phyloP scores from a whole-genome alignment of 2,797 vertebrate genomes.

The Prionace glauca region DNA sequence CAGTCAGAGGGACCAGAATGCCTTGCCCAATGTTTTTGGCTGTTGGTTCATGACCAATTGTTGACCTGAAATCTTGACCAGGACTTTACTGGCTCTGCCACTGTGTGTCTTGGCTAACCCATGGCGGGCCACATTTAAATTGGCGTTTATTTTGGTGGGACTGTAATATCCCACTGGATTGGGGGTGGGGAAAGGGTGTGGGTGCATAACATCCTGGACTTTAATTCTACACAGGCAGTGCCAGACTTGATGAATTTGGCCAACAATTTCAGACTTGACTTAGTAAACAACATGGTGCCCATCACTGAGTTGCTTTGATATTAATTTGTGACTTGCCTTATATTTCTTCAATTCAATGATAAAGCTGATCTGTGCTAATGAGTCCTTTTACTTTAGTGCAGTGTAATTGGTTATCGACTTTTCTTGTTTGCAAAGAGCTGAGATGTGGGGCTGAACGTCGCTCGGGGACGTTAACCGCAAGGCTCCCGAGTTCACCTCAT shows the following conservation, averaged over 20 bases:
- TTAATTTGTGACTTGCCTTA: not conserved
- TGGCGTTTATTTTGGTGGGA: no score
- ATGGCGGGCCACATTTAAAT: no score
- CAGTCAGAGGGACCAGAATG: no score
- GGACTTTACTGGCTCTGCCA: no score
- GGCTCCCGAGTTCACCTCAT: not conserved
- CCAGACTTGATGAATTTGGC: no score
- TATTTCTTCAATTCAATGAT: not conserved
- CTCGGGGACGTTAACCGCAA: not conserved
- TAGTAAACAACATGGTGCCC: not conserved
- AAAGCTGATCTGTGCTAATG: not conserved
- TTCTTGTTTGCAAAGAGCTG: not conserved
- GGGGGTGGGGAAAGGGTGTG: no score
- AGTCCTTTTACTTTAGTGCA: not conserved
- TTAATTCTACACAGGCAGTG: not conserved
- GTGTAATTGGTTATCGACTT: slow-evolving; percentile 33
- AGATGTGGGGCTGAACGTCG: not conserved
- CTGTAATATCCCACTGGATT: no score
- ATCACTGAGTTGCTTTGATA: not conserved
- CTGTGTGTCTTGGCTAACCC: no score
- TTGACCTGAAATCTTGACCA: not conserved
- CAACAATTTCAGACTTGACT: not conserved
- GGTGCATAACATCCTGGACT: no score
- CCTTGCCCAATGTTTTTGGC: not conserved
- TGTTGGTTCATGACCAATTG: not conserved